Evolutionary conservation across 2,888 invertebrate genomes (phyloP).

Genomic region (Phaedon cochleariae): DNA sequence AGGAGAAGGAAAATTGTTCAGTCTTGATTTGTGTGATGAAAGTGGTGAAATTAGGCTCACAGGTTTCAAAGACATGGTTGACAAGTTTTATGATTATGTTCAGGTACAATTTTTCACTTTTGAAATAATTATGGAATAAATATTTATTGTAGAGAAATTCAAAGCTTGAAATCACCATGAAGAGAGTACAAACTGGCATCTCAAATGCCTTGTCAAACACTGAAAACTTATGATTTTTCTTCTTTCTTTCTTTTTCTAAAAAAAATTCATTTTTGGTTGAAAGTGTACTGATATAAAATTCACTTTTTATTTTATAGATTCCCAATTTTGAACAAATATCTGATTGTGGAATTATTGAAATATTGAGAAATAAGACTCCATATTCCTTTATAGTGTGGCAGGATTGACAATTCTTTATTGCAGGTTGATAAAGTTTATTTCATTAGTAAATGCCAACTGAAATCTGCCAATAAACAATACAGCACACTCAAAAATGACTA

Average conservation of each 20-base stretch:
- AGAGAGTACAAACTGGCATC: too few relatives aligned
- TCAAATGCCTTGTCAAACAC: too few relatives aligned
- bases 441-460: constrained; percentile 84
- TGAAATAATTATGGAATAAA: background rate
- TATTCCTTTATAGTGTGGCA: too few relatives aligned
- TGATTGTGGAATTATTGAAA: too few relatives aligned
- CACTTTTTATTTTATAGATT: too few relatives aligned
- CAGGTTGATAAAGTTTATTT: constrained; percentile 83
- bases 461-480: constrained; percentile 93
- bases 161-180: too few relatives aligned
- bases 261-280: too few relatives aligned
- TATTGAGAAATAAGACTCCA: too few relatives aligned
- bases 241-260: too few relatives aligned
- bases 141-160: constrained; percentile 44
- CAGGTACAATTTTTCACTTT: constrained; percentile 72
- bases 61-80: constrained; percentile 86
- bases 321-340: too few relatives aligned
- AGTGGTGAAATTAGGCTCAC: constrained; percentile 94
- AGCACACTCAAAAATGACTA: constrained; percentile 89
- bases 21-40: constrained; percentile 91
- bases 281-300: too few relatives aligned
- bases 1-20: constrained; percentile 94
- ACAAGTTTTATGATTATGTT: constrained; percentile 88
- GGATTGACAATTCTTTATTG: constrained; percentile 33
- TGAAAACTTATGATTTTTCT: too few relatives aligned